A percentile compares a stretch with the other conserved stretches of the same genome.
Conservation (phyloP, 2,797 vertebrate species). For the Pseudocheirus occidentalis region DNA sequence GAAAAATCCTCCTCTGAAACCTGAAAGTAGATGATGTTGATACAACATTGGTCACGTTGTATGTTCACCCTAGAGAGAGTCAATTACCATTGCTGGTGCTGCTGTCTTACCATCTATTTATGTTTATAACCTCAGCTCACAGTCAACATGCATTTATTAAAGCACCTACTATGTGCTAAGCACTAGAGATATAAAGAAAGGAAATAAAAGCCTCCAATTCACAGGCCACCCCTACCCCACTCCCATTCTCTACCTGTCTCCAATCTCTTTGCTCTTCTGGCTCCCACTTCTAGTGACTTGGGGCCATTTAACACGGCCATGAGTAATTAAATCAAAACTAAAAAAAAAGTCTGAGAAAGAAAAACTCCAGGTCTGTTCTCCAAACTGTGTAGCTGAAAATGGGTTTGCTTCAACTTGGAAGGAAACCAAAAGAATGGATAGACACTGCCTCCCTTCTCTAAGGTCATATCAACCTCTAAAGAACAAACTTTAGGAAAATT, state of each 20-base stretch:
- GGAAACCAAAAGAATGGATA: not conserved
- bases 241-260: not conserved
- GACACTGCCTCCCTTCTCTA: not conserved
- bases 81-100: not conserved
- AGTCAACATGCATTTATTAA: not conserved
- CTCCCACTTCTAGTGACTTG: not conserved
- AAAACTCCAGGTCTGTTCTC: not conserved
- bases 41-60: not conserved
- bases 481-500: not conserved
- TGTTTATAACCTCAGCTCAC: not conserved
- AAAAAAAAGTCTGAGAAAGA: not conserved
- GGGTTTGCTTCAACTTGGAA: not conserved
- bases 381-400: not conserved
- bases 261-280: not conserved
- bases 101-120: not conserved
- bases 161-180: not conserved
- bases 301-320: not conserved
- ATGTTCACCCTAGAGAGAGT: not conserved
- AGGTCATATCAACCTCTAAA: not conserved
- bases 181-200: not conserved
- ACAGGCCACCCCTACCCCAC: not conserved
- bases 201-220: not conserved
- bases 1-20: conserved; percentile 1
- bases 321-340: not conserved
- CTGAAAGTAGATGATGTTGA: not conserved